phyloP scores from a whole-genome alignment of 1,140 invertebrate genomes.

The Neodiprion virginianus region DNA sequence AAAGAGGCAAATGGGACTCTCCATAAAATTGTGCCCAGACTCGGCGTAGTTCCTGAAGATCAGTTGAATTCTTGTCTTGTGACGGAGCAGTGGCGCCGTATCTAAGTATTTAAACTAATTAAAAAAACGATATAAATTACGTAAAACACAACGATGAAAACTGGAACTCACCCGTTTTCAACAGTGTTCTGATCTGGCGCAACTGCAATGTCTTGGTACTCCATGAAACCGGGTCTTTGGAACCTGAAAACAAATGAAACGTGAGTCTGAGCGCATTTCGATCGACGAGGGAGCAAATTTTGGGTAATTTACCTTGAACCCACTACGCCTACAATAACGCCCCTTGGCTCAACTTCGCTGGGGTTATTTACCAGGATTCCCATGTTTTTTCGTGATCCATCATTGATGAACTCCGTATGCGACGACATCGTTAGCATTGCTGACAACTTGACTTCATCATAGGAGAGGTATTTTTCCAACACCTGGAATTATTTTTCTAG shows the following conservation, averaged over 20 bases:
- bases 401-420: slow-evolving; percentile 69
- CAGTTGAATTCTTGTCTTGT: not conserved
- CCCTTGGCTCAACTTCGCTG: slow-evolving; percentile 48
- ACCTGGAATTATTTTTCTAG: slow-evolving; percentile 33
- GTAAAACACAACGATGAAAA: no score
- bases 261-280: not conserved
- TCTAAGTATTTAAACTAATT: no score
- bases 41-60: not conserved
- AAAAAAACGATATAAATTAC: no score
- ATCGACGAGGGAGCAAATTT: not conserved
- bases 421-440: slow-evolving; percentile 69
- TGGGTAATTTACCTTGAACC: slow-evolving; percentile 42
- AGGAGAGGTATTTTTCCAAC: slow-evolving; percentile 63
- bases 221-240: slow-evolving; percentile 60
- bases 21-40: not conserved
- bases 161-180: slow-evolving; percentile 54
- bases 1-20: slow-evolving; percentile 1
- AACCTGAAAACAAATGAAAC: slow-evolving; percentile 43
- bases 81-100: no score
- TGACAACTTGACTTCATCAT: slow-evolving; percentile 69
- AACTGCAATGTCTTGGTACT: slow-evolving; percentile 65
- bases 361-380: slow-evolving; percentile 56
- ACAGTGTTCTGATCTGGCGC: slow-evolving; percentile 60
- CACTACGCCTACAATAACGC: slow-evolving; percentile 55
- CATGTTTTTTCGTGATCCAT: slow-evolving; percentile 66